Evolutionary conservation across 2,797 vertebrate species (phyloP).

Genomic region (Sarcoramphus papa): DNA sequence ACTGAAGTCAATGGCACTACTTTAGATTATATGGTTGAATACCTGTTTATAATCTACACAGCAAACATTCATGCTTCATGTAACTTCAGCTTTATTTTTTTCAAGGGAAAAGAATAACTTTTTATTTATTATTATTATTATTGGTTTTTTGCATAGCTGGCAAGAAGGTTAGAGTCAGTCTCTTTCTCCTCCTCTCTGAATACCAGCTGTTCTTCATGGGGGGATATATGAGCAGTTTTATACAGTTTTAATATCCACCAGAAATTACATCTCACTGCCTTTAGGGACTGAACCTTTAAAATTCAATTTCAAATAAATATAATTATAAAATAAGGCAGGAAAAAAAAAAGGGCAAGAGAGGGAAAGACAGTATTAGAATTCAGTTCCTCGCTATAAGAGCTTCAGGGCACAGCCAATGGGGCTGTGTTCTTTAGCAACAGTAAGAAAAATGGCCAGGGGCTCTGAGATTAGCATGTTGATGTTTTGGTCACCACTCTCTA

Average conservation of each 20-base stretch:
- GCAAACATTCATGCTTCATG: neutral
- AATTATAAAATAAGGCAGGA: constrained; percentile 63
- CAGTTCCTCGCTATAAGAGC: constrained; percentile 20
- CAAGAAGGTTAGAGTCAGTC: neutral
- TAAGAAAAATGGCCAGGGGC: constrained; percentile 11
- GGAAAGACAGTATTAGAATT: constrained; percentile 11
- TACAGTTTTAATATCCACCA: constrained; percentile 71
- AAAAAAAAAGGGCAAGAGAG: neutral
- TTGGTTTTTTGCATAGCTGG: neutral
- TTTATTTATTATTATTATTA: constrained; percentile 21
- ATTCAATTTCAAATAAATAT: constrained; percentile 74
- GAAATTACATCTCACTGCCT: constrained; percentile 69
- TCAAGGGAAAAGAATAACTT: neutral
- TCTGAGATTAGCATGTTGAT: constrained; percentile 39
- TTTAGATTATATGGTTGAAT: neutral
- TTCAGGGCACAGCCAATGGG: constrained; percentile 18
- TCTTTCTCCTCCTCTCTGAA: neutral
- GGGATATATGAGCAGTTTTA: constrained; percentile 59
- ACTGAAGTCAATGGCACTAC: neutral
- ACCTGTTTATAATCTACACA: neutral
- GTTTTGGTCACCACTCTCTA: constrained; percentile 34
- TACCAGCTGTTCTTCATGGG: constrained; percentile 61
- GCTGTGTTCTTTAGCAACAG: constrained; percentile 1
- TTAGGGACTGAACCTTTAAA: constrained; percentile 70
- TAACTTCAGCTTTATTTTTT: neutral